Percentiles rank a stretch among this genome's conserved stretches.
These are phyloP conservation scores for Drosophila sordidula DNA, from an alignment of 2,888 invertebrate genomes.

Conservation along the genomic window DNA sequence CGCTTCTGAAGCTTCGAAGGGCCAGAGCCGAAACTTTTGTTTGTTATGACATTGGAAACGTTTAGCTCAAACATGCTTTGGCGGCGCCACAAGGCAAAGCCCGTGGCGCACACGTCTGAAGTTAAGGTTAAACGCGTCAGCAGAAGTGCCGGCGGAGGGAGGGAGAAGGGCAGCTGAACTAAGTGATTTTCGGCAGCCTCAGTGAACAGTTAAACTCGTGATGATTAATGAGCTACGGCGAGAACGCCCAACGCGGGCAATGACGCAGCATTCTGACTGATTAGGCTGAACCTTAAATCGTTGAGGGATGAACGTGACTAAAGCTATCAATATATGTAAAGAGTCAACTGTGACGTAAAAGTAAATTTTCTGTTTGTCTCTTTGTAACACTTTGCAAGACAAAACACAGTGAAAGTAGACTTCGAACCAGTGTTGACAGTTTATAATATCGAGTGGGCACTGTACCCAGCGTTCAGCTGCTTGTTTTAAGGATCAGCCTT, in stretches of 20 bases:
- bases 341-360: neutral
- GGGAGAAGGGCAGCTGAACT: slow-evolving; percentile 8
- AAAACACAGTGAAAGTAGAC: neutral
- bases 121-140: slow-evolving; percentile 32
- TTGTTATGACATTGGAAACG: slow-evolving; percentile 50
- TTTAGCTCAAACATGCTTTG: slow-evolving; percentile 42
- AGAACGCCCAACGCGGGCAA: slow-evolving; percentile 39
- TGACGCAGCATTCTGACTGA: slow-evolving; percentile 46
- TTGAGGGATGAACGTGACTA: neutral
- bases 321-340: neutral
- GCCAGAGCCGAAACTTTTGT: slow-evolving; percentile 42
- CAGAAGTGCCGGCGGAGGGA: neutral
- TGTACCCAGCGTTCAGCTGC: slow-evolving; percentile 11
- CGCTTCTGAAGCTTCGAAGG: slow-evolving; percentile 50
- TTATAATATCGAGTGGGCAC: neutral
- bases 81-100: slow-evolving; percentile 52
- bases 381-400: too few species aligned
- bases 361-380: neutral
- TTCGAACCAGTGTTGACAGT: neutral
- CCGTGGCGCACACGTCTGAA: slow-evolving; percentile 29
- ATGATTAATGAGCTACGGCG: slow-evolving; percentile 51
- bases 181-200: slow-evolving; percentile 33
- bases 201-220: slow-evolving; percentile 24
- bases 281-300: slow-evolving; percentile 39
- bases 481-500: slow-evolving; percentile 30